Evolutionary conservation across 2,888 invertebrate genomes (phyloP).

Genomic region (Idaea aversata): DNA sequence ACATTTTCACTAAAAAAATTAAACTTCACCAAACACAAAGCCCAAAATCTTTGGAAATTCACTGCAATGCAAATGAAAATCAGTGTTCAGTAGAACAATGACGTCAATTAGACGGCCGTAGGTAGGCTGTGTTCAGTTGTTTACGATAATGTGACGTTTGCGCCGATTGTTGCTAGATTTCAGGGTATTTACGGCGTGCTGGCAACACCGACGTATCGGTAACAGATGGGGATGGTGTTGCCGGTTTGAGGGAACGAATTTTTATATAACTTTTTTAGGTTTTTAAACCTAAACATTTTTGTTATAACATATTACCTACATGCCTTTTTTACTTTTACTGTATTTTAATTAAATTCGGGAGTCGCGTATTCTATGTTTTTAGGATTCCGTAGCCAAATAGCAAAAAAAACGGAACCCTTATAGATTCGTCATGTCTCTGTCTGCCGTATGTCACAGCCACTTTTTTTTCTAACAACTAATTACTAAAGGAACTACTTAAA

Average conservation of each 20-base stretch:
- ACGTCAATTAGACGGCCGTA: constrained; percentile 15
- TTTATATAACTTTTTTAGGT: too few relatives aligned
- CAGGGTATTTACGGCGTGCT: constrained; percentile 16
- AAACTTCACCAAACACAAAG: not conserved
- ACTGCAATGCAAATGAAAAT: constrained; percentile 1
- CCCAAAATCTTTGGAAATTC: not conserved
- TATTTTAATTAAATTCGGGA: too few relatives aligned
- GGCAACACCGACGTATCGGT: not conserved
- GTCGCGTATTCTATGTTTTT: too few relatives aligned
- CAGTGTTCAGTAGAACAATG: not conserved
- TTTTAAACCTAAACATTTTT: too few relatives aligned
- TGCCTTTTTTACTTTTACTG: too few relatives aligned
- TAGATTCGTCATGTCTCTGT: too few relatives aligned
- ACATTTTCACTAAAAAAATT: not conserved
- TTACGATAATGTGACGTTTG: constrained; percentile 18
- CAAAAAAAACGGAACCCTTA: too few relatives aligned
- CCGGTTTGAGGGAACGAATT: not conserved
- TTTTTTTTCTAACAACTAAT: too few relatives aligned
- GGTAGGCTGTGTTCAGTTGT: constrained; percentile 9
- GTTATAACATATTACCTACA: too few relatives aligned
- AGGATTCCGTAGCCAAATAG: too few relatives aligned
- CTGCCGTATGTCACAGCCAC: too few relatives aligned
- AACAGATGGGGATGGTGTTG: not conserved
- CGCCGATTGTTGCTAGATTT: constrained; percentile 20
- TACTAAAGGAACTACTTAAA: too few relatives aligned